Conservation (phyloP, 2,797 vertebrate species). For the Bovichtus diacanthus region DNA sequence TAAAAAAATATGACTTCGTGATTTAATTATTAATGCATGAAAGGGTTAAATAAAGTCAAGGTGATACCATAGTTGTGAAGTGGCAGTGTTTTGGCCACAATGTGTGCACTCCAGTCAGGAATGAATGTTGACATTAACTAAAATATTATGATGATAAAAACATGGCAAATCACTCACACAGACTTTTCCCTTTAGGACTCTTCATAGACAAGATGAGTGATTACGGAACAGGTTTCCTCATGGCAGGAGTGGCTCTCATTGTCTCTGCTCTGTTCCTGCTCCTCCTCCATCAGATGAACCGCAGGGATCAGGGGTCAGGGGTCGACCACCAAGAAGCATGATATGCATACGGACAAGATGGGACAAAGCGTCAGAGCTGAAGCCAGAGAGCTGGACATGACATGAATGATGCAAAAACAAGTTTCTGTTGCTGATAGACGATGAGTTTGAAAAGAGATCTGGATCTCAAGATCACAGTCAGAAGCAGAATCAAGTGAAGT, state of each 20-base stretch:
- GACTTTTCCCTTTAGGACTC: slow-evolving; percentile 60
- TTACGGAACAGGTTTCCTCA: slow-evolving; percentile 72
- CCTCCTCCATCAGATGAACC: slow-evolving; percentile 70
- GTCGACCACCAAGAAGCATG: neutral
- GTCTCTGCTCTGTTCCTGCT: slow-evolving; percentile 77
- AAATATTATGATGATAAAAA: neutral
- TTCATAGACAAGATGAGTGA: slow-evolving; percentile 80
- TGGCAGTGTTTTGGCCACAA: neutral
- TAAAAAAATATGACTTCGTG: too few relatives aligned
- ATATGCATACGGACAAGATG: neutral
- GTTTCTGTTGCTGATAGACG: neutral
- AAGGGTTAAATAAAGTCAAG: too few relatives aligned
- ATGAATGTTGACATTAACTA: neutral
- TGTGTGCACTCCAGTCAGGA: neutral
- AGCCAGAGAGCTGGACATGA: slow-evolving; percentile 24
- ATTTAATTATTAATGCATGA: too few relatives aligned
- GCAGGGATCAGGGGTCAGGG: slow-evolving; percentile 19
- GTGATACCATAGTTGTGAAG: neutral
- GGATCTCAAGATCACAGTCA: neutral
- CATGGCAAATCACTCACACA: neutral
- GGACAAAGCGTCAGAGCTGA: neutral
- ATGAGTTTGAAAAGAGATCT: neutral
- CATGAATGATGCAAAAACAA: neutral
- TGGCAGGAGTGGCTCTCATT: slow-evolving; percentile 74
- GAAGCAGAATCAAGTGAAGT: neutral